phyloP scores from a whole-genome alignment of 2,888 invertebrate species.

The Pachliopta kotzebuea region DNA sequence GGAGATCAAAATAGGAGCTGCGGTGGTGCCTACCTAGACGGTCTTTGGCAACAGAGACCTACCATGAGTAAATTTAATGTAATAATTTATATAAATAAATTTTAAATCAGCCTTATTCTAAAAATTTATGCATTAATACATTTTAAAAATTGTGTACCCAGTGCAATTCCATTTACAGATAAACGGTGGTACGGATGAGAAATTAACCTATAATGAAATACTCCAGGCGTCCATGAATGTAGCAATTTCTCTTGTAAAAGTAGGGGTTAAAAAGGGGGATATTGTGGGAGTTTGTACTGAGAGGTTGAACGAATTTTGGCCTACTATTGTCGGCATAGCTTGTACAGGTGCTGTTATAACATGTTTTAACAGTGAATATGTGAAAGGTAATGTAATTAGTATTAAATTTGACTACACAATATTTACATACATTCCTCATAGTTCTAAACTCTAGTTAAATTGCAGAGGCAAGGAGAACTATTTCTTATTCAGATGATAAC shows the following conservation, averaged over 20 bases:
- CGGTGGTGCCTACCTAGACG: too few relatives aligned
- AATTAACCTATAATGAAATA: conserved; percentile 27
- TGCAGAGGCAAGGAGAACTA: too few relatives aligned
- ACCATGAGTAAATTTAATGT: too few relatives aligned
- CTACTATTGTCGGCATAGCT: conserved; percentile 37
- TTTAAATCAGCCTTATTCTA: too few relatives aligned
- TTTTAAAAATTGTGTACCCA: too few relatives aligned
- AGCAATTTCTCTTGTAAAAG: conserved; percentile 26
- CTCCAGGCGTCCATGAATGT: conserved; percentile 23
- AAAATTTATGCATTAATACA: too few relatives aligned
- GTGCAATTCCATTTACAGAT: background rate
- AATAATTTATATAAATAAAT: too few relatives aligned
- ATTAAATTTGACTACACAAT: background rate
- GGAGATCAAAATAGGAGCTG: too few relatives aligned
- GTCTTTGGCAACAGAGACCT: too few relatives aligned
- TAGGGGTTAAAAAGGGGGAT: conserved; percentile 36
- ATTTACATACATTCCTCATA: too few relatives aligned
- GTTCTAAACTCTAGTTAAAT: too few relatives aligned
- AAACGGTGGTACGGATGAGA: conserved; percentile 3
- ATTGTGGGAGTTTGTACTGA: conserved; percentile 43
- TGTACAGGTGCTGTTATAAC: conserved; percentile 37
- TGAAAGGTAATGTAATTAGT: conserved; percentile 18
- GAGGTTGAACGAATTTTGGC: conserved; percentile 37
- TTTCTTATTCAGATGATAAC: too few relatives aligned
- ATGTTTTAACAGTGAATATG: conserved; percentile 32